Conservation (phyloP, 2,113 vertebrate genomes). For the Cairina moschata region DNA sequence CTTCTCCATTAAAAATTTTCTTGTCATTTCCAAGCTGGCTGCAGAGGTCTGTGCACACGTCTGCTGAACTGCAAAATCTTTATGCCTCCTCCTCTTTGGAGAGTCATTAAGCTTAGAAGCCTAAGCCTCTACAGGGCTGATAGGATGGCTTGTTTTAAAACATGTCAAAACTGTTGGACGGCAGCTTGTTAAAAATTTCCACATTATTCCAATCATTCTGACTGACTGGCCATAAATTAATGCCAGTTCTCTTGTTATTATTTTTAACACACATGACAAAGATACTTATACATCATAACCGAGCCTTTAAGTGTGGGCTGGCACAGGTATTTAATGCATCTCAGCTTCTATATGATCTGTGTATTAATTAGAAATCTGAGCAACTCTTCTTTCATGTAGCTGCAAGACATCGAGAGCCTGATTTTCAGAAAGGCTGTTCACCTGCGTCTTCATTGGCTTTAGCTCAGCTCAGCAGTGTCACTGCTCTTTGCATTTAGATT, state of each 20-base stretch:
- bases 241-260: neutral
- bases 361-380: neutral
- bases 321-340: neutral
- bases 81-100: slow-evolving; percentile 11
- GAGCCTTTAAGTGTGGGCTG: neutral
- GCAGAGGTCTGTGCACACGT: neutral
- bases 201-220: neutral
- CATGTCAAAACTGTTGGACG: neutral
- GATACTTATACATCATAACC: neutral
- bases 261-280: slow-evolving; percentile 21
- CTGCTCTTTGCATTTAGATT: neutral
- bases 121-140: neutral
- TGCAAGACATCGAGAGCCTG: neutral
- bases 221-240: slow-evolving; percentile 2
- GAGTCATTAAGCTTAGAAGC: slow-evolving; percentile 1
- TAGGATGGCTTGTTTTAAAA: slow-evolving; percentile 25
- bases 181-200: slow-evolving; percentile 25
- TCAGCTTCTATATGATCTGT: neutral
- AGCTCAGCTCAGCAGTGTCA: neutral
- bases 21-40: slow-evolving; percentile 25
- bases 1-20: slow-evolving; percentile 11
- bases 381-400: neutral
- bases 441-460: neutral
- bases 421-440: neutral
- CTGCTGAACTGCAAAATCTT: neutral